Base-by-base conservation (phyloP, 2,113 vertebrate genomes). In the Calyptommatus sinebrachiatus region DNA sequence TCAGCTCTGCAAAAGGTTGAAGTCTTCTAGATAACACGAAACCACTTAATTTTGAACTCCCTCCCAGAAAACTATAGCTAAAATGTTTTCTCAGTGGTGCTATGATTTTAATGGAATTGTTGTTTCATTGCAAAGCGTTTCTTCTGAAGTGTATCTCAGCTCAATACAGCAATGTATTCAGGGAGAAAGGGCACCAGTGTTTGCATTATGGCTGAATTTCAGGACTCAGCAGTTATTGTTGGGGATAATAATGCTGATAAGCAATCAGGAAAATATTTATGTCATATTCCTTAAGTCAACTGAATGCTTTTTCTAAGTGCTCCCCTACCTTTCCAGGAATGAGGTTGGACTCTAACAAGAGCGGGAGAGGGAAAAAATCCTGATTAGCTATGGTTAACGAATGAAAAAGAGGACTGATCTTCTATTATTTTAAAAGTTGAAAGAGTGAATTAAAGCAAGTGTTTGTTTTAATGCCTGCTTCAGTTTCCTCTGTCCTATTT, bases 121-220 rank as follows among this genome's bases (percentile, higher is more conserved):
- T 46, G 7, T 73, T 57, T 68, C 35, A 60, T 68, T 75, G 48
- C 24, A 16, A 74, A 75, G 11, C 8, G 4, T 28, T 69, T 81
- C 72, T 75, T 11, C n/a, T 69, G 63, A 68, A 74, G 68, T n/a
- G 68, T 68, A 80, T 61, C 31, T 50, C 48, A 61, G 21, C 41
- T 46, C 20, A 26, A 20, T 29, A 24, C 35, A 50, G 41, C n/a
- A 72, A 50, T 26, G 4, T 31, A 72, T 63, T 72, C 41, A 14
- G 60, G 57, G 20, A 7, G 60, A 20, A 46, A 50, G 12, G 18
- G 18, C 26, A 16, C 1, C 5, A 2, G 60, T 75, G 69, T 68
- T 69, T 75, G 61, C 65, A 75, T 29, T 81, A 57, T 35, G 24
- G 62, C 65, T 69, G n/a, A 75, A 69, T 69, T 68, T 80, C 61